A percentile compares a stretch with the other conserved stretches of the same genome.
Evolutionary conservation across 2,113 vertebrate species (phyloP).

Genomic region (Hylia prasina): DNA sequence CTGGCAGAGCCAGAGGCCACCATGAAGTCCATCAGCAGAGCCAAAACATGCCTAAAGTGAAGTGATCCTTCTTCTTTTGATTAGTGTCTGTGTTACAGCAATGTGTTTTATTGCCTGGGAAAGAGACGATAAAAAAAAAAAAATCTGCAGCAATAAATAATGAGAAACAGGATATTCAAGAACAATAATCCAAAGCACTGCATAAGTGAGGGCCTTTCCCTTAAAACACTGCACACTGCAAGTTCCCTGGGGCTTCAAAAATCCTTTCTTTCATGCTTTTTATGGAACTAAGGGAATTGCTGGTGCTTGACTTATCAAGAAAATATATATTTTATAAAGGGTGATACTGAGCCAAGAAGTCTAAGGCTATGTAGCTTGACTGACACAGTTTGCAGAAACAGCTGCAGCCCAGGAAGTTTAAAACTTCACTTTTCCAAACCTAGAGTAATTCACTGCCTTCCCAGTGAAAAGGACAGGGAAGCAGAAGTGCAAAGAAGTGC

Average conservation of each 20-base stretch:
- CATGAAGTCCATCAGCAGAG: background rate
- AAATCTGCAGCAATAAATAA: background rate
- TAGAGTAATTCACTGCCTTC: background rate
- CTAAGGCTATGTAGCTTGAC: background rate
- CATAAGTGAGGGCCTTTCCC: background rate
- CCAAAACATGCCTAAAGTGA: background rate
- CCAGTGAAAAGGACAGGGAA: background rate
- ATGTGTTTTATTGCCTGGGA: conserved; percentile 39
- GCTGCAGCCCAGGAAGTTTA: background rate
- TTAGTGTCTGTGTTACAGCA: background rate
- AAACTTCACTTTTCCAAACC: background rate
- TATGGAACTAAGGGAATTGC: background rate
- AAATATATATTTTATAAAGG: background rate
- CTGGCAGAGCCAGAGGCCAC: background rate
- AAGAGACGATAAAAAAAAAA: background rate
- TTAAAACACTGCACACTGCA: background rate
- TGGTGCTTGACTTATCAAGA: background rate
- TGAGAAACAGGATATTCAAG: background rate
- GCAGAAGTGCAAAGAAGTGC: background rate
- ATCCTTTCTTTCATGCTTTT: background rate
- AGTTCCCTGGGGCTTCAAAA: background rate
- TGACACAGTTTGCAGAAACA: background rate
- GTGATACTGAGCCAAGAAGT: background rate
- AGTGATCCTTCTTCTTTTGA: background rate
- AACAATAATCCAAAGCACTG: background rate